Evolutionary conservation across 1,140 invertebrate genomes (phyloP).

Genomic region (Hyphantria cunea): DNA sequence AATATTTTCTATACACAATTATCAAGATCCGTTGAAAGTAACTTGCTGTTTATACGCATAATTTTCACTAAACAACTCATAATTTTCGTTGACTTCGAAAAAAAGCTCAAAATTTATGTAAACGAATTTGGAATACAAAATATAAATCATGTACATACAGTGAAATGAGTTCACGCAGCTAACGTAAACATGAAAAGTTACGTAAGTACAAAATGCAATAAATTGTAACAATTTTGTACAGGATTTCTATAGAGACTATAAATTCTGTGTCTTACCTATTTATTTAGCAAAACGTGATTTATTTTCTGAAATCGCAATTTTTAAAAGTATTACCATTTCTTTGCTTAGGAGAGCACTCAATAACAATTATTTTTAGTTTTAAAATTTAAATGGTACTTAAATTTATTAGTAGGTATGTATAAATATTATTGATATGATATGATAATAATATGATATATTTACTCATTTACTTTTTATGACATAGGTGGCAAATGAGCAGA

Average conservation of each 20-base stretch:
- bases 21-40: background rate
- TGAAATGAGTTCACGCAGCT: slow-evolving; percentile 26
- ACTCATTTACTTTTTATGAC: too few relatives aligned
- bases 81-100: background rate
- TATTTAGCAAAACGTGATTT: slow-evolving; percentile 17
- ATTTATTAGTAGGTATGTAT: too few relatives aligned
- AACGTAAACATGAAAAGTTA: slow-evolving; percentile 5
- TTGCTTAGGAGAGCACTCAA: too few relatives aligned
- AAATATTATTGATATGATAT: too few relatives aligned
- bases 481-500: too few relatives aligned
- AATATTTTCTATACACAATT: too few relatives aligned
- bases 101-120: slow-evolving; percentile 21
- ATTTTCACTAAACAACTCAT: background rate
- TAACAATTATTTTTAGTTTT: too few relatives aligned
- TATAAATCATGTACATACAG: slow-evolving; percentile 26
- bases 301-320: slow-evolving; percentile 16
- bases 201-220: slow-evolving; percentile 21
- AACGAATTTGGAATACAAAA: slow-evolving; percentile 24
- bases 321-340: background rate
- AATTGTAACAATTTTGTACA: slow-evolving; percentile 21
- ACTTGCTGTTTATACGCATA: background rate
- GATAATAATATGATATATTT: too few relatives aligned
- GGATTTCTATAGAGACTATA: slow-evolving; percentile 11
- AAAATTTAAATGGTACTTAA: too few relatives aligned
- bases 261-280: slow-evolving; percentile 23